Percentiles rank a stretch among this genome's conserved stretches.
These are phyloP conservation scores for Habropoda laboriosa DNA, from an alignment of 1,140 invertebrate genomes.

Conservation along the genomic window DNA sequence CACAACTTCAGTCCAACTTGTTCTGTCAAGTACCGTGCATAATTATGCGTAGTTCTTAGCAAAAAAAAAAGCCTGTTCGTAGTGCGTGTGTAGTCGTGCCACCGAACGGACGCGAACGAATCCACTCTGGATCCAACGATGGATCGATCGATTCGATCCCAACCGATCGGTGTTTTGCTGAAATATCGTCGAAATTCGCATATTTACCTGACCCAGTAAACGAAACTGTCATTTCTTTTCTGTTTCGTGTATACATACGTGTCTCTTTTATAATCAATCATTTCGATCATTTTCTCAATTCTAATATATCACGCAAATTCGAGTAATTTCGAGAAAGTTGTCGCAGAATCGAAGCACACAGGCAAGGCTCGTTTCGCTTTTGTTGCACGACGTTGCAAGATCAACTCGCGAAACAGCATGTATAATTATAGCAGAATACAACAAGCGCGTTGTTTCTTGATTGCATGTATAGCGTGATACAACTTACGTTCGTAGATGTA, in stretches of 20 bases:
- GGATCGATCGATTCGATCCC: neutral
- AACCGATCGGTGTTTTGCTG: neutral
- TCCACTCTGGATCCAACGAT: neutral
- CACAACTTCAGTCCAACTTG: neutral
- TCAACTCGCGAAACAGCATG: constrained; percentile 46
- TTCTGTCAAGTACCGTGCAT: constrained; percentile 8
- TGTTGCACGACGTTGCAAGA: constrained; percentile 52
- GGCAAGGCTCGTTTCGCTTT: constrained; percentile 32
- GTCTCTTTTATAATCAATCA: too few species aligned
- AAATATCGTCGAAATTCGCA: constrained; percentile 13
- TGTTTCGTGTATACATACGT: too few species aligned
- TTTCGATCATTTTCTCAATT: too few species aligned
- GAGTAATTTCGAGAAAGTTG: constrained; percentile 10
- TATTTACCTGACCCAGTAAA: constrained; percentile 33
- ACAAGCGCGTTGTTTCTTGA: constrained; percentile 35
- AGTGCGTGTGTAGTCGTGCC: constrained; percentile 20
- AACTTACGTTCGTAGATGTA: neutral
- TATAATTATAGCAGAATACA: constrained; percentile 39
- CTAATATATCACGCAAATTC: too few species aligned
- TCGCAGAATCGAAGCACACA: constrained; percentile 43
- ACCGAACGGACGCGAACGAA: constrained; percentile 13
- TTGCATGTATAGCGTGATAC: constrained; percentile 1
- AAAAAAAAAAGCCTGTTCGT: constrained; percentile 1
- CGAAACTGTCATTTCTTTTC: neutral
- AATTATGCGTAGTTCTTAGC: neutral